Percentiles rank a stretch among this genome's conserved stretches.
Conservation (phyloP, 2,113 vertebrate species). For the Alethe diademata region DNA sequence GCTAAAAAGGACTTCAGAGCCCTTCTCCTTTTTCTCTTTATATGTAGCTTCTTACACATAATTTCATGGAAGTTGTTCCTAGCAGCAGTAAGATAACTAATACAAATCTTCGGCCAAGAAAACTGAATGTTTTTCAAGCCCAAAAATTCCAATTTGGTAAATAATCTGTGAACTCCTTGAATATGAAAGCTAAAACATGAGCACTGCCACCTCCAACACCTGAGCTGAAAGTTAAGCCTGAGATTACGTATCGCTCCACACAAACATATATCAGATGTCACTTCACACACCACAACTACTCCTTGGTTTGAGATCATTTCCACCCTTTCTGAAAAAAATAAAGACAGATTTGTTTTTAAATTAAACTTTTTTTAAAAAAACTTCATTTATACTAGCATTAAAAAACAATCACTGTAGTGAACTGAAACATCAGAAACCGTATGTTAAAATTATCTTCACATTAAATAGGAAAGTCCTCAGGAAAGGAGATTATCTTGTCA, state of each 20-base stretch:
- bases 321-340: not conserved
- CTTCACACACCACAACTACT: not conserved
- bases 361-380: not conserved
- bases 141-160: not conserved
- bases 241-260: not conserved
- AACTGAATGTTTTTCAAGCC: not conserved
- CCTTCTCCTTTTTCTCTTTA: not conserved
- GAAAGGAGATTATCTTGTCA: not conserved
- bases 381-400: not conserved
- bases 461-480: not conserved
- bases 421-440: not conserved
- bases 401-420: not conserved
- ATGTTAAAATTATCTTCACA: not conserved
- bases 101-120: not conserved
- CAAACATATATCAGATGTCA: not conserved
- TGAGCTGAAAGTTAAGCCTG: not conserved
- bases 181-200: not conserved
- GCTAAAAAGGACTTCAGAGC: not conserved
- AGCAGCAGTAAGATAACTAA: not conserved
- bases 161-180: not conserved
- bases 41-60: accelerated
- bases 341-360: not conserved
- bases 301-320: not conserved
- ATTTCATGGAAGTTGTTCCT: not conserved
- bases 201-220: not conserved